These are phyloP conservation scores for Cotesia congregata DNA, from an alignment of 2,888 invertebrate genomes.

Conservation along the genomic window DNA sequence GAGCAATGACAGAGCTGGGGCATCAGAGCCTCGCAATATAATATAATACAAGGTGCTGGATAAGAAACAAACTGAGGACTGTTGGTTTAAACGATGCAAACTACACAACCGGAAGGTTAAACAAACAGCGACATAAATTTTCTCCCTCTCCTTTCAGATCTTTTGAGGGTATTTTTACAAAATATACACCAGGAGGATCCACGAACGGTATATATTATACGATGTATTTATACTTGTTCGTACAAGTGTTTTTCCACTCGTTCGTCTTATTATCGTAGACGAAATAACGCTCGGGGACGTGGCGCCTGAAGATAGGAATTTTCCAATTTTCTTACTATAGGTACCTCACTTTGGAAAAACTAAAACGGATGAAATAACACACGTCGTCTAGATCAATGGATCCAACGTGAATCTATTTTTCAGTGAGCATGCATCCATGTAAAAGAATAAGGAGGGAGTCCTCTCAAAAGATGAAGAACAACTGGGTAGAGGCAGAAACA, in stretches of 20 bases:
- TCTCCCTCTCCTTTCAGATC: constrained; percentile 7
- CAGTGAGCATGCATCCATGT: constrained; percentile 18
- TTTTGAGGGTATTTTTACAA: not conserved
- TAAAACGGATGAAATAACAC: constrained; percentile 7
- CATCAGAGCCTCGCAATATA: not conserved
- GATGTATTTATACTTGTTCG: not conserved
- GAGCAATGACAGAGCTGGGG: not conserved
- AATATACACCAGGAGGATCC: not conserved
- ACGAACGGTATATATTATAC: not conserved
- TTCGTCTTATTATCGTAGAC: not conserved
- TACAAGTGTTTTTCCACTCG: not conserved
- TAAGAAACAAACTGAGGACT: constrained; percentile 32
- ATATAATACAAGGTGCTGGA: not conserved
- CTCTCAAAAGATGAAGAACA: too few species aligned
- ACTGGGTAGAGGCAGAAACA: not conserved
- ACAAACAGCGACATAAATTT: constrained; percentile 43
- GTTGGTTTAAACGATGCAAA: constrained; percentile 40
- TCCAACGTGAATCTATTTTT: constrained; percentile 8
- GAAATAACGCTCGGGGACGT: not conserved
- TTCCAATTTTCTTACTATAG: not conserved
- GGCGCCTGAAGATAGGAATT: not conserved
- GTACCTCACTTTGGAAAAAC: not conserved
- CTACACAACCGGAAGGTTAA: constrained; percentile 26
- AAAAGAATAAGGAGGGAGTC: not conserved
- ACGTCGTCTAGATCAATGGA: constrained; percentile 27